phyloP scores from a whole-genome alignment of 1,140 invertebrate species.

The Cotesia vestalis region DNA sequence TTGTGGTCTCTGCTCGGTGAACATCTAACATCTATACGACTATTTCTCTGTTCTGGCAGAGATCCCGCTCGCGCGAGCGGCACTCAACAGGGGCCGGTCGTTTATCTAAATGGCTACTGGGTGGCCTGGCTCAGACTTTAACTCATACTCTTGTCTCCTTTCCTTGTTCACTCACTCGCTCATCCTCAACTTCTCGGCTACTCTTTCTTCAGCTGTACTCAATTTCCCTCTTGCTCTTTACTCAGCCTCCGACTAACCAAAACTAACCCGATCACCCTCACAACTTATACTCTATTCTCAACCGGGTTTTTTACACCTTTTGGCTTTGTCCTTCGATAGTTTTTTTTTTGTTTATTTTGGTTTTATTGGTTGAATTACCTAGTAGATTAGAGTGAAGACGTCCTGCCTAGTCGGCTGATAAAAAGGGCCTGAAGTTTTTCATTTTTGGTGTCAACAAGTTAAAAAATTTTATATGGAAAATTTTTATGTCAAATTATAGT shows the following conservation, averaged over 20 bases:
- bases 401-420: no score
- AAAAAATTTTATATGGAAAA: no score
- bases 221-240: slow-evolving; percentile 2
- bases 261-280: slow-evolving; percentile 56
- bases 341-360: background rate
- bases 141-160: slow-evolving; percentile 40
- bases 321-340: background rate
- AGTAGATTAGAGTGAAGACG: no score
- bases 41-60: slow-evolving; percentile 29
- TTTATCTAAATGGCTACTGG: slow-evolving; percentile 67
- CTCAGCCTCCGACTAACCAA: slow-evolving; percentile 46
- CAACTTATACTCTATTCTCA: slow-evolving; percentile 1
- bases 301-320: slow-evolving; percentile 15
- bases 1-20: slow-evolving; percentile 8
- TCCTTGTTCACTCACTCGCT: slow-evolving; percentile 40
- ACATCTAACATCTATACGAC: slow-evolving; percentile 19
- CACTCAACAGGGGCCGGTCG: slow-evolving; percentile 59
- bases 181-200: background rate
- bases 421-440: no score
- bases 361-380: background rate
- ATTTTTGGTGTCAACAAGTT: no score
- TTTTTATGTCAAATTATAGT: no score
- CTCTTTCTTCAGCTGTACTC: no score
- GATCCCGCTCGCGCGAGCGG: slow-evolving; percentile 45
- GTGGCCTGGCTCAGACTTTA: slow-evolving; percentile 53